These are phyloP conservation scores for Hermetia illucens DNA, from an alignment of 1,140 invertebrate genomes.

Conservation along the genomic window DNA sequence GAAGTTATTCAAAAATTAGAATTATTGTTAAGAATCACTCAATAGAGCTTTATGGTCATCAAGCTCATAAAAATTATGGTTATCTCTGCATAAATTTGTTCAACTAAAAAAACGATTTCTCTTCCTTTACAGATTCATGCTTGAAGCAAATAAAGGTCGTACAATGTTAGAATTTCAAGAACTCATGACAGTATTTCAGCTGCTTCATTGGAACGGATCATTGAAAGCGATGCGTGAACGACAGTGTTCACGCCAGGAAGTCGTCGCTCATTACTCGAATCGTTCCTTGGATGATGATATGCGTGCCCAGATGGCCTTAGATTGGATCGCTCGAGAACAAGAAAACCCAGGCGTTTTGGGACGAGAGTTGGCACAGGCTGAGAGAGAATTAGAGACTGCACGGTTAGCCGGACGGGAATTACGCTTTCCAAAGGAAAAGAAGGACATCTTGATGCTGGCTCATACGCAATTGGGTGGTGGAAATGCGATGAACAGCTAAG, in stretches of 20 bases:
- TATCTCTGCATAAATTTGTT: neutral
- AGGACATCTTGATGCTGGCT: constrained; percentile 83
- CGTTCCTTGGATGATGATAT: constrained; percentile 84
- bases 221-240: constrained; percentile 82
- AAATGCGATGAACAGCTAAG: constrained; percentile 24
- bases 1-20: too few species aligned
- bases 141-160: constrained; percentile 81
- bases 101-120: neutral
- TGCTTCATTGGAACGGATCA: constrained; percentile 92
- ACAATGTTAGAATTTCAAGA: constrained; percentile 96
- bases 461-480: constrained; percentile 55
- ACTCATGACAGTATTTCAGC: constrained; percentile 91
- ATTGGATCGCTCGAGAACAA: constrained; percentile 85
- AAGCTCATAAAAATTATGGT: neutral
- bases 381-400: constrained; percentile 79
- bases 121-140: constrained; percentile 54
- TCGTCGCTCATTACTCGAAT: constrained; percentile 88
- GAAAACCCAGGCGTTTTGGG: constrained; percentile 66
- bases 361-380: constrained; percentile 66
- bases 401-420: constrained; percentile 78
- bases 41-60: neutral
- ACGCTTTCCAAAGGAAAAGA: constrained; percentile 89
- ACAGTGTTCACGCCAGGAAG: constrained; percentile 87
- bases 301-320: constrained; percentile 89
- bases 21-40: too few species aligned